Conservation (phyloP, 2,888 invertebrate species). For the Diplazon laetatorius region DNA sequence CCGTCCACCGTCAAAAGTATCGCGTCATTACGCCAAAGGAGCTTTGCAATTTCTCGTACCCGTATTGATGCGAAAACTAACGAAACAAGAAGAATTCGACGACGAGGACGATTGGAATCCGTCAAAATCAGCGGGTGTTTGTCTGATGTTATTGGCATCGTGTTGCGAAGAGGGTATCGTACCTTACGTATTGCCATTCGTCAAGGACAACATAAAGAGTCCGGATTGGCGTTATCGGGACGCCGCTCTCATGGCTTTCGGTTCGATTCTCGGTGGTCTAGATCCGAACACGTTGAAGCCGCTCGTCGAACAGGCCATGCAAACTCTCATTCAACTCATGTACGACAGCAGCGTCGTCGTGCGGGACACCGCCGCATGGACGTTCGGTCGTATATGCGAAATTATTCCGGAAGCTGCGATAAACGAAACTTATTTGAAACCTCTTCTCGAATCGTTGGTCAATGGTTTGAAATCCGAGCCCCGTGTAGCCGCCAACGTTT, state of each 20-base stretch:
- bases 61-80: slow-evolving; percentile 95
- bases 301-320: slow-evolving; percentile 98
- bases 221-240: slow-evolving; percentile 96
- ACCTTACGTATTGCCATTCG: slow-evolving; percentile 97
- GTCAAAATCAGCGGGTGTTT: slow-evolving; percentile 99
- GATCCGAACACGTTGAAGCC: slow-evolving; percentile 94
- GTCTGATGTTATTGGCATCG: slow-evolving; percentile 97
- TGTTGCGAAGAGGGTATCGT: slow-evolving; percentile 99
- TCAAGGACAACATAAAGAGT: slow-evolving; percentile 96
- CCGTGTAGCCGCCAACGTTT: slow-evolving; percentile 98
- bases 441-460: slow-evolving; percentile 91
- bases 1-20: slow-evolving; percentile 96
- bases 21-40: slow-evolving; percentile 98
- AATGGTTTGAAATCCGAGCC: slow-evolving; percentile 96
- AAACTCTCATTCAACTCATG: slow-evolving; percentile 96
- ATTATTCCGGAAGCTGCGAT: slow-evolving; percentile 97
- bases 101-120: slow-evolving; percentile 99
- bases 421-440: slow-evolving; percentile 92
- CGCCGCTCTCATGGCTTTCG: slow-evolving; percentile 99
- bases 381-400: slow-evolving; percentile 98
- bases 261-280: slow-evolving; percentile 95
- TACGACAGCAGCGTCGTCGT: slow-evolving; percentile 97
- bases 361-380: slow-evolving; percentile 99
- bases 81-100: slow-evolving; percentile 98
- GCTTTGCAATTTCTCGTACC: slow-evolving; percentile 97